These are phyloP conservation scores for Poeciliopsis turrubarensis DNA, from an alignment of 2,113 vertebrate genomes.

Conservation along the genomic window DNA sequence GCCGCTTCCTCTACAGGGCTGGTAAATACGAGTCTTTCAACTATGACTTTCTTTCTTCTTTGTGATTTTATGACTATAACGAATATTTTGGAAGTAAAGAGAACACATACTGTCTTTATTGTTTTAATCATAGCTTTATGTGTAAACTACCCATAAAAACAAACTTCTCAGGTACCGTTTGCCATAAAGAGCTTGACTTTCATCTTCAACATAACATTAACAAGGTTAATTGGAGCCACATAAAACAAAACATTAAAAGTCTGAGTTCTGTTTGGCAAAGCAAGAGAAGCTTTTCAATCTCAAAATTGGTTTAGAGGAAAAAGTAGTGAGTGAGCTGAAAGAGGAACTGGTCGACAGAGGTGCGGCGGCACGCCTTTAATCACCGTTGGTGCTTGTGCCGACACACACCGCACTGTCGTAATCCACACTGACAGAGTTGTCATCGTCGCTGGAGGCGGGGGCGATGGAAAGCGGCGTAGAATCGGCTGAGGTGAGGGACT, in stretches of 20 bases:
- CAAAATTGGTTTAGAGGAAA: slow-evolving; percentile 69
- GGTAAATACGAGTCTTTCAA: too few species aligned
- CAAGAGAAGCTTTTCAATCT: slow-evolving; percentile 63
- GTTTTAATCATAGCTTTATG: not conserved
- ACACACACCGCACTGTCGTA: slow-evolving; percentile 65
- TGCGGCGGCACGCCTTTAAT: slow-evolving; percentile 64
- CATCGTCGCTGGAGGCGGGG: slow-evolving; percentile 65
- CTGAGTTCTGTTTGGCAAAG: slow-evolving; percentile 42
- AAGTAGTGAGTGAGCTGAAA: slow-evolving; percentile 61
- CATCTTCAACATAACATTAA: slow-evolving; percentile 39
- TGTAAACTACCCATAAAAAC: slow-evolving; percentile 23
- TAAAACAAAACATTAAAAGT: slow-evolving; percentile 35
- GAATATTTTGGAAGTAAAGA: slow-evolving; percentile 7
- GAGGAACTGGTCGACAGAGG: slow-evolving; percentile 49
- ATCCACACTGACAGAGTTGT: slow-evolving; percentile 80
- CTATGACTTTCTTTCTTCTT: too few species aligned
- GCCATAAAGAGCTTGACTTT: slow-evolving; percentile 37
- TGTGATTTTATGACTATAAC: not conserved
- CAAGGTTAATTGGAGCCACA: slow-evolving; percentile 37
- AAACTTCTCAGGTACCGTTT: slow-evolving; percentile 18
- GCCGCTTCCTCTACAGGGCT: too few species aligned
- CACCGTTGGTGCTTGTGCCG: slow-evolving; percentile 39
- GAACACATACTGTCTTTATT: slow-evolving; percentile 32
- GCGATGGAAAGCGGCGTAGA: slow-evolving; percentile 52
- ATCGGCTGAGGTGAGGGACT: slow-evolving; percentile 52